Evolutionary conservation across 2,113 vertebrate species (phyloP), one percentile per base, ranked within the genome.

Genomic region (Epinephelus cyanopodus): DNA sequence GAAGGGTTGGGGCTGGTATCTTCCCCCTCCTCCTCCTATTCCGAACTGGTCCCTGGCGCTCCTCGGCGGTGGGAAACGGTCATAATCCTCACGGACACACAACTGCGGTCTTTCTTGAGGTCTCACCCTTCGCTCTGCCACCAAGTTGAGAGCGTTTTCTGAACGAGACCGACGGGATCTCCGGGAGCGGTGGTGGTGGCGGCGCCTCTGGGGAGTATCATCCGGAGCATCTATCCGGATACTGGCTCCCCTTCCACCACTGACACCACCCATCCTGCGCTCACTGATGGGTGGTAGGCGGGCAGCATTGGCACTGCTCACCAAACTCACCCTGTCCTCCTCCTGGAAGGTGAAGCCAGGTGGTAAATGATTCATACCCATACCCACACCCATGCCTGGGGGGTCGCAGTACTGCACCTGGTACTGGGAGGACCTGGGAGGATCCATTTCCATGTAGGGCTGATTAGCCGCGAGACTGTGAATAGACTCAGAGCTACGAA

Each of bases 61-160:
- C 79, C 96, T 95, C 63, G 97, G 97, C 9, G 94, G 96, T 50
- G 96, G 25, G 89, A 99, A 97, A 0, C 96, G 97, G 83, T 98
- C 97, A 1, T 98, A 99, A 90, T 99, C 98, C 81, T 99, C 98
- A 29, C 96, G 85, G 50, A 97, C 96, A 19, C 95, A 92, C 57
- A 96, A 85, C 0, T 95, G 96, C 4, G 97, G 96, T 74, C 96
- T 95, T 65, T 98, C 97, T 67, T 96, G 96, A 10, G 97, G 86
- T 39, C 95, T 94, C 3, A 87, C 92, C 69, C 96, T 95, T 15
- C 96, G 95, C 63, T 99, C 97, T 0, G 96, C 95, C 21, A 97
- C 97, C 81, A 99, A 92, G 83, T 99, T 96, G 42, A 99, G 97
- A 45, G 98, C 98, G 0, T 99, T 99, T 90, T 99, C 98, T 0